Percentiles rank a stretch among this genome's conserved stretches.
These are phyloP conservation scores for Tragopan temminckii DNA, from an alignment of 2,797 vertebrate species.

Conservation along the genomic window DNA sequence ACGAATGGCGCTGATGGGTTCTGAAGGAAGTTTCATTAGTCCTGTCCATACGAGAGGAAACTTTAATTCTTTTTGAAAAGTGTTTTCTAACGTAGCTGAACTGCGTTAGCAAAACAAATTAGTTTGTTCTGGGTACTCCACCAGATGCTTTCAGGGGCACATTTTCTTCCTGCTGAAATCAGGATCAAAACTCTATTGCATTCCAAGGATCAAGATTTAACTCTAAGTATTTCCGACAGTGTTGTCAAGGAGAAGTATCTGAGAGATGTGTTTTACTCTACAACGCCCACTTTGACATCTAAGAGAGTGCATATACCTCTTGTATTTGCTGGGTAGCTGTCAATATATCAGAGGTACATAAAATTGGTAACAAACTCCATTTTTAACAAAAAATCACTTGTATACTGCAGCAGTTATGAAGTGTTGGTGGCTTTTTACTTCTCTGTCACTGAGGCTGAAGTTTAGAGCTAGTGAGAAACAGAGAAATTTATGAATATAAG, in stretches of 20 bases:
- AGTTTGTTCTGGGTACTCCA: neutral
- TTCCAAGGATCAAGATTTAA: slow-evolving; percentile 8
- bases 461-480: neutral
- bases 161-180: neutral
- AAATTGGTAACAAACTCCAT: neutral
- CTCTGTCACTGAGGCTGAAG: neutral
- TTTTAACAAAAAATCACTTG: neutral
- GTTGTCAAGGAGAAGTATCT: slow-evolving; percentile 2
- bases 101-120: slow-evolving; percentile 59
- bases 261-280: neutral
- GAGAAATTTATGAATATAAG: neutral
- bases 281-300: neutral
- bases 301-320: neutral
- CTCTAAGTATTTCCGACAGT: neutral
- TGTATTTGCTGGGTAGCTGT: neutral
- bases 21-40: slow-evolving; percentile 50
- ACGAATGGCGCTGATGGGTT: slow-evolving; percentile 17
- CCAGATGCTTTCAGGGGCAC: slow-evolving; percentile 17
- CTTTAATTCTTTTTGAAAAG: slow-evolving; percentile 53
- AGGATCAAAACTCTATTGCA: neutral
- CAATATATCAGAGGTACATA: neutral
- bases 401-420: neutral
- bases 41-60: neutral
- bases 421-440: neutral
- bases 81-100: slow-evolving; percentile 19